Base-by-base conservation (phyloP, 2,888 invertebrate species). In the Phoronis australis region DNA sequence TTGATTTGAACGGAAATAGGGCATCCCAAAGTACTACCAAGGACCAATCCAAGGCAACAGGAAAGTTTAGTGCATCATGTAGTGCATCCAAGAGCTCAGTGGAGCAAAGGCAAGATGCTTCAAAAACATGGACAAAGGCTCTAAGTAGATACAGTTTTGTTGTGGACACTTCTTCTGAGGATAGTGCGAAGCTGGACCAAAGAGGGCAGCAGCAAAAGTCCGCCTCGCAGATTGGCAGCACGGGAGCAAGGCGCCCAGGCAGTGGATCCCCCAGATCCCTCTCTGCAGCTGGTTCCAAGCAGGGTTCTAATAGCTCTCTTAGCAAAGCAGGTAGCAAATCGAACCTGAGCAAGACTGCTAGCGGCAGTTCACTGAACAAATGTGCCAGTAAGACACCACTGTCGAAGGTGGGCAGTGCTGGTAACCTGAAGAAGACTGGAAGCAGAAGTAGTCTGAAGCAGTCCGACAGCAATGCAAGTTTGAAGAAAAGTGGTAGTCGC, bases 401-500 rank as follows among this genome's bases (percentile, higher is more conserved):
- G 15, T 12, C 9, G 9, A 9, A 15, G 15, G n/a, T n/a, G n/a
- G 9, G 9, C 31, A 31, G 31, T 15, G 9, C 31, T 31, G 15
- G 31, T 31, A 61, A 55, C 52, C 46, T 62, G 12, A 59, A 52
- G 37, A 54, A 55, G 53, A 31, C 31, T 20, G 51, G 47, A 9
- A 53, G 51, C 25, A 48, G 49, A 42, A 48, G 39, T n/a, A 60
- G 58, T 22, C 45, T 62, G 39, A 65, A 61, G 38, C 65, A 61
- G 42, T 62, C 66, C 4, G 63, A 66, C 22, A 68, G 65, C 45
- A 68, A 59, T 50, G 54, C 54, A n/a, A 68, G 67, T 56, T 49
- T 68, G 21, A 85, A 74, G 49, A 75, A 72, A 47, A 85, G 42
- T 20, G 45, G 46, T 27, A 51, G 51, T 39, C 35, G 48, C 21